Evolutionary conservation across 2,113 vertebrate genomes (phyloP).

Genomic region (Microtus oregoni): DNA sequence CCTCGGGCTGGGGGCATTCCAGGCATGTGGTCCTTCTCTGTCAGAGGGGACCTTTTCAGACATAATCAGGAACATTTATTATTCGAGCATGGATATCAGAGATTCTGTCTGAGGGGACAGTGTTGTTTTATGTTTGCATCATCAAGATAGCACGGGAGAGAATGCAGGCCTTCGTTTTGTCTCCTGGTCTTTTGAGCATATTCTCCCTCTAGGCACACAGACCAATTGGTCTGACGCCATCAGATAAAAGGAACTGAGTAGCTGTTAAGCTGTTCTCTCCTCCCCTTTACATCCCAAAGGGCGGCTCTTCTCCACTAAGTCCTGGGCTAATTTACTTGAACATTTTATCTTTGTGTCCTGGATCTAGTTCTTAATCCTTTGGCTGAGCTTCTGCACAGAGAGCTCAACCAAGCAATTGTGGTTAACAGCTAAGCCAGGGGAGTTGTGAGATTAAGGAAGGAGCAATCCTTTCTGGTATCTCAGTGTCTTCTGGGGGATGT

Average conservation of each 20-base stretch:
- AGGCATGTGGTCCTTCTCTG: slow-evolving; percentile 32
- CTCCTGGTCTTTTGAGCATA: neutral
- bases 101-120: slow-evolving; percentile 38
- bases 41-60: slow-evolving; percentile 68
- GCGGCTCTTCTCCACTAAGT: neutral
- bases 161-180: neutral
- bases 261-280: neutral
- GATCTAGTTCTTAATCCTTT: slow-evolving; percentile 32
- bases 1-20: neutral
- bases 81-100: slow-evolving; percentile 56
- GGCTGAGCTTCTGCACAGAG: neutral
- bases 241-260: neutral
- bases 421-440: neutral
- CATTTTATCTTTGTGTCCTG: slow-evolving; percentile 37
- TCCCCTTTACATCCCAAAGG: neutral
- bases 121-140: slow-evolving; percentile 18
- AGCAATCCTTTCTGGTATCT: neutral
- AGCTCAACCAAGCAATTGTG: neutral
- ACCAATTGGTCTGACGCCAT: neutral
- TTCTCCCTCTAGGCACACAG: neutral
- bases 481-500: neutral
- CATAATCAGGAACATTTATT: slow-evolving; percentile 61
- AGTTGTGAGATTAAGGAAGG: neutral
- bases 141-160: neutral
- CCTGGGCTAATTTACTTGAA: slow-evolving; percentile 2